Base-by-base conservation (phyloP, 2,888 invertebrate species). In the Acanthococcus lagerstroemiae region DNA sequence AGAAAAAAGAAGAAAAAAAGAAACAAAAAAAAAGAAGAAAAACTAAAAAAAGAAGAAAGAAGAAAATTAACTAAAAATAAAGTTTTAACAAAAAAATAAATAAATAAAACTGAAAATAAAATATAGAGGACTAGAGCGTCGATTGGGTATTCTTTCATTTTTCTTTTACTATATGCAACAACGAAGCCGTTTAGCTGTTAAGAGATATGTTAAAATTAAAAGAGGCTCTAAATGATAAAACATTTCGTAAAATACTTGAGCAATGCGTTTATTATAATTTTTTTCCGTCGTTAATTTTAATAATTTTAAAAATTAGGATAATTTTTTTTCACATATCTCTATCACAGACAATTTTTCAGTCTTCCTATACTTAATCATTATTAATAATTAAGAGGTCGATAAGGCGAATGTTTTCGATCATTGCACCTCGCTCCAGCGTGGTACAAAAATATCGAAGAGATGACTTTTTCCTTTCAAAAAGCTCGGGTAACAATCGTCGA, bases 321-420 rank as follows among this genome's bases (percentile, higher is more conserved):
- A 61, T 55, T 55, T 25, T 55, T 52, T 50, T 61, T 61, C 61
- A 61, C 61, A 61, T 61, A 61, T 61, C 61, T 61, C 61, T 61
- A 61, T 61, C 61, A 61, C 61, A 61, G 61, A 61, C 61, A 61
- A 61, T 61, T 61, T 61, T 61, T 61, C 61, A 61, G 61, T 61
- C 61, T 61, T 57, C 52, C 61, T 61, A 61, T 50, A 27, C 52
- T 52, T 52, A 52, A 52, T 22, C 21, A 45, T 7, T 45, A 45
- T 45, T 45, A 45, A 45, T 19, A 45, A 45, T 45, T 45, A 45
- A 45, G 15, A 45, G n/a, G n/a, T n/a, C n/a, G n/a, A n/a, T n/a
- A n/a, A n/a, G n/a, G n/a, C n/a, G n/a, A n/a, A n/a, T n/a, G n/a
- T n/a, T n/a, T n/a, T n/a, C n/a, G n/a, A n/a, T n/a, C n/a, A n/a